Percentiles rank a stretch among this genome's conserved stretches.
These are phyloP conservation scores for Nineta flava DNA, from an alignment of 2,888 invertebrate species.

Conservation along the genomic window DNA sequence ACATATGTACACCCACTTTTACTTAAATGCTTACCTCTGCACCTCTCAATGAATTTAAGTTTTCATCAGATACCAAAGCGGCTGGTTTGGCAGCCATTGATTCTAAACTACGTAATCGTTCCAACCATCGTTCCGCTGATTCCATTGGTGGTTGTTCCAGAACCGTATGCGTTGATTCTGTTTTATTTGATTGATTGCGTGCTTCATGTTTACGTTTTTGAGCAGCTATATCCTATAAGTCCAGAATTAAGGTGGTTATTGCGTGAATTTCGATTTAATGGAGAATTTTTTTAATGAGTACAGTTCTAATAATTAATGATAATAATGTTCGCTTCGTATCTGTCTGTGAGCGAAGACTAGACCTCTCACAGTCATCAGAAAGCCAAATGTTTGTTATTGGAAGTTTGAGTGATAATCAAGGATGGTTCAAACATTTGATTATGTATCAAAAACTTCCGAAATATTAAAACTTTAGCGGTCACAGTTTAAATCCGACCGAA, in stretches of 20 bases:
- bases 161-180: neutral
- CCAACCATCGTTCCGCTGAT: slow-evolving; percentile 3
- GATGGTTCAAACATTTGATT: neutral
- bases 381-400: slow-evolving; percentile 3
- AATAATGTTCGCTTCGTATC: slow-evolving; percentile 5
- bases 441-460: slow-evolving; percentile 5
- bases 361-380: slow-evolving; percentile 2
- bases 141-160: neutral
- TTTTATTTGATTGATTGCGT: slow-evolving; percentile 3
- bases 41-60: neutral
- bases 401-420: neutral
- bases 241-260: neutral
- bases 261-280: no score
- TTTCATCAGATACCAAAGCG: slow-evolving; percentile 1
- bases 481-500: no score
- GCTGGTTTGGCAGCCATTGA: neutral
- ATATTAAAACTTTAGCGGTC: no score
- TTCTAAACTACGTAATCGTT: slow-evolving; percentile 3
- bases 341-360: slow-evolving; percentile 2
- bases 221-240: slow-evolving; percentile 4
- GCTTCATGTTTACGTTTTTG: slow-evolving; percentile 6
- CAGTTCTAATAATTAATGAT: no score
- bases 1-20: no score
- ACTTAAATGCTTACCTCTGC: neutral
- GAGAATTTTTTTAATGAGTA: no score